Conservation (phyloP, 2,113 vertebrate species). For the Nothocercus julius region DNA sequence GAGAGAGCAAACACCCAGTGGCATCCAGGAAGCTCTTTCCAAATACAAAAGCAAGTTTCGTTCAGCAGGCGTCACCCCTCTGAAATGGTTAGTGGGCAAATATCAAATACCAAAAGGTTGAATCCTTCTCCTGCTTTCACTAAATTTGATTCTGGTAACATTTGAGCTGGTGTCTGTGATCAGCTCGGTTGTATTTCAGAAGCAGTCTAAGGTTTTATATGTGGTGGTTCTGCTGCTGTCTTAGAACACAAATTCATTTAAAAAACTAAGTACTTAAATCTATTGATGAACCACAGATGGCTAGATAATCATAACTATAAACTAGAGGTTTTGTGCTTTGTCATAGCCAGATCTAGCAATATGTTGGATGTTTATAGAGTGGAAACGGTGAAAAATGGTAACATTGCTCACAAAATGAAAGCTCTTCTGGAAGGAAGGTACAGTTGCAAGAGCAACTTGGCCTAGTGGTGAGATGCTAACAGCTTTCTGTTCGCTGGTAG, state of each 20-base stretch:
- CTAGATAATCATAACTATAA: neutral
- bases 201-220: neutral
- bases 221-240: neutral
- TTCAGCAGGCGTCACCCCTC: neutral
- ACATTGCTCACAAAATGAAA: conserved; percentile 26
- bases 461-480: conserved; percentile 18
- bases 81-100: neutral
- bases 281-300: neutral
- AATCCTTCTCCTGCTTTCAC: neutral
- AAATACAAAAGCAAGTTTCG: neutral
- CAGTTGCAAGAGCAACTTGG: conserved; percentile 48
- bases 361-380: neutral
- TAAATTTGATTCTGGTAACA: neutral
- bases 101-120: neutral
- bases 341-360: neutral
- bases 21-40: neutral
- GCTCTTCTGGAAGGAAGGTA: conserved; percentile 6
- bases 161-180: neutral
- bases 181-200: neutral
- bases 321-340: neutral
- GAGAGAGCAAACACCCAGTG: neutral
- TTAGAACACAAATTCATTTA: neutral
- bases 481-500: conserved; percentile 42
- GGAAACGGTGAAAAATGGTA: conserved; percentile 13
- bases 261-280: neutral